Conservation (phyloP, 2,888 invertebrate species). For the Trissonchulus sp. region DNA sequence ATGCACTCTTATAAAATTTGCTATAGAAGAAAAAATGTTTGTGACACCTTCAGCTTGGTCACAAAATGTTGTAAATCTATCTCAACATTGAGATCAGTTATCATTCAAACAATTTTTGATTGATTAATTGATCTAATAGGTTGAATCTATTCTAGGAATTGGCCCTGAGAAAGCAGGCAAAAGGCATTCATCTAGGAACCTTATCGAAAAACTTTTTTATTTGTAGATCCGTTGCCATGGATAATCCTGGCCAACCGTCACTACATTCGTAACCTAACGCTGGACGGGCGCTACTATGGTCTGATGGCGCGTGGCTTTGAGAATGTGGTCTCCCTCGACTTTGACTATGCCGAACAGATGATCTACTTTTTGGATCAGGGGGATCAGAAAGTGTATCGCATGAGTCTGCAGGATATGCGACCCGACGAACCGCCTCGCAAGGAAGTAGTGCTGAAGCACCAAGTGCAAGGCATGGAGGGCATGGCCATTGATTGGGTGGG, state of each 20-base stretch:
- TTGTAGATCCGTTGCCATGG: constrained; percentile 64
- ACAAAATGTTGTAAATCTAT: too few species aligned
- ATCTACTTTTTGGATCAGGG: constrained; percentile 89
- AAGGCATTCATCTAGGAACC: too few species aligned
- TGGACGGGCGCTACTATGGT: constrained; percentile 75
- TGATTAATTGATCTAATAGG: too few species aligned
- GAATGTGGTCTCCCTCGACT: constrained; percentile 93
- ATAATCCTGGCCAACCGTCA: constrained; percentile 92
- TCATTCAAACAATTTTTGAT: too few species aligned
- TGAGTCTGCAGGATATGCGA: constrained; percentile 44
- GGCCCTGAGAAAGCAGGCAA: too few species aligned
- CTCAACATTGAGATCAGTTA: too few species aligned
- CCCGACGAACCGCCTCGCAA: constrained; percentile 54
- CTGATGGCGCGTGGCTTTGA: constrained; percentile 79
- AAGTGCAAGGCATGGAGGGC: constrained; percentile 93
- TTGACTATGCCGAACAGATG: constrained; percentile 73
- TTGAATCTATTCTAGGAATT: too few species aligned
- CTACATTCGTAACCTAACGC: constrained; percentile 89
- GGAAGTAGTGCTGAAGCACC: constrained; percentile 80
- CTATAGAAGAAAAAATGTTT: too few species aligned
- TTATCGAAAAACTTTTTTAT: too few species aligned
- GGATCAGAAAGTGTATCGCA: constrained; percentile 46
- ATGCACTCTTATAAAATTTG: too few species aligned
- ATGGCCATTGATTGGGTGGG: constrained; percentile 94
- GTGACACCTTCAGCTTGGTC: too few species aligned